These are phyloP conservation scores for Auanema sp. DNA, from an alignment of 2,888 invertebrate genomes.

Conservation along the genomic window DNA sequence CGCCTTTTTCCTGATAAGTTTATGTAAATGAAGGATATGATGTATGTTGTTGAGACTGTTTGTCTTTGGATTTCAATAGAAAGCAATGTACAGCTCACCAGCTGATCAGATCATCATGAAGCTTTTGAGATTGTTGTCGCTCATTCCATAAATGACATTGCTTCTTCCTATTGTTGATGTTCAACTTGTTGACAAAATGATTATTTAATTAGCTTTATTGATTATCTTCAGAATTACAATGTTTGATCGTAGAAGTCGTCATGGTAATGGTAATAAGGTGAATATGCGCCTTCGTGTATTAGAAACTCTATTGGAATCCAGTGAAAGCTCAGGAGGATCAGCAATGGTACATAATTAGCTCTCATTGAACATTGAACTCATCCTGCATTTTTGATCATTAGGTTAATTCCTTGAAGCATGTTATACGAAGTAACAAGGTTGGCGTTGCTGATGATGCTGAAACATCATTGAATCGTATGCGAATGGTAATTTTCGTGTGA, in stretches of 20 bases:
- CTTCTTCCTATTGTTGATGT: not conserved
- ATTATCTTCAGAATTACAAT: constrained; percentile 13
- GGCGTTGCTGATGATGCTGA: constrained; percentile 56
- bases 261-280: constrained; percentile 61
- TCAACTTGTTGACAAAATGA: not conserved
- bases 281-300: constrained; percentile 55
- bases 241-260: constrained; percentile 46
- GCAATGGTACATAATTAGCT: constrained; percentile 30
- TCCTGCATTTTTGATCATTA: constrained; percentile 13
- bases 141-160: too few species aligned
- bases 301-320: constrained; percentile 44
- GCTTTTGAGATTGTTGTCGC: too few species aligned
- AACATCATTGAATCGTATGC: constrained; percentile 54
- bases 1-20: constrained; percentile 1
- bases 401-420: constrained; percentile 51
- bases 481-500: constrained; percentile 36
- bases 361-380: not conserved
- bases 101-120: too few species aligned
- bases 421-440: constrained; percentile 50
- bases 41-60: not conserved
- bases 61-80: too few species aligned
- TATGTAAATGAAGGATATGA: not conserved
- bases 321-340: constrained; percentile 36
- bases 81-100: too few species aligned
- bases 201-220: constrained; percentile 2